Evolutionary conservation across 2,113 vertebrate genomes (phyloP).

Genomic region (Lycaon pictus): DNA sequence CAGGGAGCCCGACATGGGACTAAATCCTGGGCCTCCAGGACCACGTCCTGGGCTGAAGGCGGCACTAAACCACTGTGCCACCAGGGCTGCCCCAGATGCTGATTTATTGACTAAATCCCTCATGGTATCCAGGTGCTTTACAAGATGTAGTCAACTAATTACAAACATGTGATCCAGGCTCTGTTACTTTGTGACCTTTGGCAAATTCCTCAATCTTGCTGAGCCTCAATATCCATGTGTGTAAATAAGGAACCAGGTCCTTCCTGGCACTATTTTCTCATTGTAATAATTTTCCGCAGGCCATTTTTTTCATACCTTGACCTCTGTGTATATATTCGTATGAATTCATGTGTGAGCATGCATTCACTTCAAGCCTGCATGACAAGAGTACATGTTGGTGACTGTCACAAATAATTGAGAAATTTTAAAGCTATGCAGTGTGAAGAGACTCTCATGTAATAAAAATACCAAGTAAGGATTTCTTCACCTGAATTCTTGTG

Average conservation of each 20-base stretch:
- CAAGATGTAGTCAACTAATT: neutral
- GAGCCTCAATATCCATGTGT: neutral
- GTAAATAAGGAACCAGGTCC: neutral
- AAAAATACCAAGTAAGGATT: conserved; percentile 77
- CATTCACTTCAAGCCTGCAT: neutral
- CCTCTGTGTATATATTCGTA: neutral
- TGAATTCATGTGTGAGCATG: neutral
- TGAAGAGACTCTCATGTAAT: conserved; percentile 56
- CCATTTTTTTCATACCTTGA: neutral
- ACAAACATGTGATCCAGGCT: neutral
- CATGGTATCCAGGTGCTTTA: neutral
- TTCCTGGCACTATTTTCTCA: conserved; percentile 2
- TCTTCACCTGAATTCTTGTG: conserved; percentile 71
- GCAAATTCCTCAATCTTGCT: neutral
- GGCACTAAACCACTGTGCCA: too few species aligned
- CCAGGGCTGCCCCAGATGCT: neutral
- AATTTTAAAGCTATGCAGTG: neutral
- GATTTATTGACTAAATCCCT: neutral
- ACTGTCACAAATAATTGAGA: conserved; percentile 34
- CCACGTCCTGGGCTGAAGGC: too few species aligned
- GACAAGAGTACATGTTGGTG: neutral
- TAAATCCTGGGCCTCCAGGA: too few species aligned
- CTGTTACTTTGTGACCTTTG: neutral
- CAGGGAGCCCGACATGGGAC: too few species aligned
- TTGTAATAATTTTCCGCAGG: neutral